Evolutionary conservation across 2,888 invertebrate genomes (phyloP).

Genomic region (Microchrysa polita): DNA sequence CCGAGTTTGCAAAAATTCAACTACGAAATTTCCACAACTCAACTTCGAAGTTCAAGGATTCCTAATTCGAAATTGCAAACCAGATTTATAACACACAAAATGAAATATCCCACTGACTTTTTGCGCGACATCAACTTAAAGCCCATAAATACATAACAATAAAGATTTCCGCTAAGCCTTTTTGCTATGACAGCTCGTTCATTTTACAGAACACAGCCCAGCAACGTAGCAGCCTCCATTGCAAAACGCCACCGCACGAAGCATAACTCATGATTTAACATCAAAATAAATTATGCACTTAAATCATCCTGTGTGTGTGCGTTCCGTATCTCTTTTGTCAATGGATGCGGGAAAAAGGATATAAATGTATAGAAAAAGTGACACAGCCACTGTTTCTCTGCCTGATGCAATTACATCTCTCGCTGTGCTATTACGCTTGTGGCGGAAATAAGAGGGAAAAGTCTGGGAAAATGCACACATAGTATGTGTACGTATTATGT

Average conservation of each 20-base stretch:
- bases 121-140: not conserved
- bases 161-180: conserved; percentile 42
- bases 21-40: too few relatives aligned
- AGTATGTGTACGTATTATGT: too few relatives aligned
- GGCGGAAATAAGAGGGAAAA: not conserved
- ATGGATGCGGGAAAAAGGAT: conserved; percentile 29
- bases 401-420: conserved; percentile 26
- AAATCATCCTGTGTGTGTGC: conserved; percentile 43
- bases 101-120: too few relatives aligned
- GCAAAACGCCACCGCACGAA: conserved; percentile 3
- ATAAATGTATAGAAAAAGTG: conserved; percentile 15
- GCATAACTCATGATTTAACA: conserved; percentile 48
- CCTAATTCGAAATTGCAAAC: too few relatives aligned
- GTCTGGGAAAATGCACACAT: not conserved
- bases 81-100: too few relatives aligned
- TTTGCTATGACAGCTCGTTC: conserved; percentile 35
- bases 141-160: conserved; percentile 42
- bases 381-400: conserved; percentile 1
- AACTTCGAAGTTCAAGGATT: too few relatives aligned
- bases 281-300: conserved; percentile 47
- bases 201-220: too few relatives aligned
- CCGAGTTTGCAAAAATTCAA: too few relatives aligned
- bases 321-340: conserved; percentile 23
- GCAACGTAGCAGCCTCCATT: not conserved
- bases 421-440: not conserved